Base-by-base conservation (phyloP, 2,113 vertebrate genomes). In the Peromyscus californicus region DNA sequence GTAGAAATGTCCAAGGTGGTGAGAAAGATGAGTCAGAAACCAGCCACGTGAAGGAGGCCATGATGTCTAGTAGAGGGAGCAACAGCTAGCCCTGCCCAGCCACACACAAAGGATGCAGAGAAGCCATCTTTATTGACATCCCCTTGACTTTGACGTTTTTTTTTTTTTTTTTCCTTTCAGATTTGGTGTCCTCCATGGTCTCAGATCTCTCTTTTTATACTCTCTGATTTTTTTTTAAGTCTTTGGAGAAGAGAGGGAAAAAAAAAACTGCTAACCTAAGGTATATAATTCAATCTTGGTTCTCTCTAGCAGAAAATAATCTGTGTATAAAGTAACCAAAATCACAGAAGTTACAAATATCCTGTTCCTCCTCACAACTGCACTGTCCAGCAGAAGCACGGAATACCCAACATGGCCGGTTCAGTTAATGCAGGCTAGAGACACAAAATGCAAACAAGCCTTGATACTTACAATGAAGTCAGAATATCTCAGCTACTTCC, bases 121-220 rank as follows among this genome's bases (percentile, higher is more conserved):
- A 9, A 33, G n/a, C 19, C 4, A 6, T 7, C 29, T 45, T 39
- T 48, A 0, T 5, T 17, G 15, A 1, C 0, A 26, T 79, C 33
- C 6, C 29, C 7, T 74, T n/a, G 33, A 36, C 10, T 31, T 31
- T 0, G 12, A 19, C 8, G 17, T 61, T 26, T 67, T 26, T 67
- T 31, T 9, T 24, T 59, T 83, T n/a, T n/a, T n/a, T n/a, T n/a
- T n/a, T 5, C n/a, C 1, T 61, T 85, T 85, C 83, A 85, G 33
- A 45, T 31, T 67, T 45, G 33, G 12, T 19, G 5, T 70, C 24
- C n/a, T 42, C 13, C 1, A 51, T 87, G 9, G 17, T n/a, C 67
- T 87, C 12, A 26, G 36, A 8, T 17, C 29, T 22, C 13, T 33
- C 21, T 57, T 61, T 61, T 78, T 2, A 4, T 70, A 83, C 11